Percentiles rank a stretch among this genome's conserved stretches.
phyloP scores from a whole-genome alignment of 2,797 vertebrate genomes.

The Danio choprae region DNA sequence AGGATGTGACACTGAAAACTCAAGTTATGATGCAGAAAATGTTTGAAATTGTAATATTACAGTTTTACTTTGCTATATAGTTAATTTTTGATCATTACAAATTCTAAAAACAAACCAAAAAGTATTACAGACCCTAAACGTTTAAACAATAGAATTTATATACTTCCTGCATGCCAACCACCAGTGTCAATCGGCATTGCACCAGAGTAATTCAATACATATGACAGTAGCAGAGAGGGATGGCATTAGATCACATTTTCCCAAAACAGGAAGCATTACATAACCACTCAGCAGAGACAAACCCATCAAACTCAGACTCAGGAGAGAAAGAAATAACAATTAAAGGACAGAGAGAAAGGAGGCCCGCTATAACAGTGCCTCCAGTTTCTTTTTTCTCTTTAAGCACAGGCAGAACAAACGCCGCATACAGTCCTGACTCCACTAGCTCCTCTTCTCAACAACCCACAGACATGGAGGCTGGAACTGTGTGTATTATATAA shows the following conservation, averaged over 20 bases:
- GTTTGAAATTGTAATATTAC: too few relatives aligned
- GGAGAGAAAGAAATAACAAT: conserved; percentile 2
- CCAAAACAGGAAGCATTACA: conserved; percentile 36
- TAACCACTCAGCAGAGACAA: conserved; percentile 17
- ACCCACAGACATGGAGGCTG: conserved; percentile 53
- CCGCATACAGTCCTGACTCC: conserved; percentile 34
- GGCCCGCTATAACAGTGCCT: background rate
- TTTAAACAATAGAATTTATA: background rate
- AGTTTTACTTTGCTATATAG: background rate
- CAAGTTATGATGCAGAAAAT: background rate
- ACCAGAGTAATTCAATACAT: conserved; percentile 20
- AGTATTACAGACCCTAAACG: background rate
- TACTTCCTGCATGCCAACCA: background rate
- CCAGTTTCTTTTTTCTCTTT: conserved; percentile 8
- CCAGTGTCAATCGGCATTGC: background rate
- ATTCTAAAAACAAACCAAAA: too few relatives aligned
- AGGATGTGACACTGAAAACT: background rate
- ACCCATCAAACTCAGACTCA: background rate
- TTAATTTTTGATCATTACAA: background rate
- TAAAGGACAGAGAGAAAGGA: conserved; percentile 1
- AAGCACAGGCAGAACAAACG: conserved; percentile 37
- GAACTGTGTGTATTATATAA: conserved; percentile 51
- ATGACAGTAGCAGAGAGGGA: background rate
- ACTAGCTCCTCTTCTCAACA: conserved; percentile 14
- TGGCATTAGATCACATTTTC: conserved; percentile 27